phyloP scores from a whole-genome alignment of 2,113 vertebrate species.

The Pelmatolapia mariae region DNA sequence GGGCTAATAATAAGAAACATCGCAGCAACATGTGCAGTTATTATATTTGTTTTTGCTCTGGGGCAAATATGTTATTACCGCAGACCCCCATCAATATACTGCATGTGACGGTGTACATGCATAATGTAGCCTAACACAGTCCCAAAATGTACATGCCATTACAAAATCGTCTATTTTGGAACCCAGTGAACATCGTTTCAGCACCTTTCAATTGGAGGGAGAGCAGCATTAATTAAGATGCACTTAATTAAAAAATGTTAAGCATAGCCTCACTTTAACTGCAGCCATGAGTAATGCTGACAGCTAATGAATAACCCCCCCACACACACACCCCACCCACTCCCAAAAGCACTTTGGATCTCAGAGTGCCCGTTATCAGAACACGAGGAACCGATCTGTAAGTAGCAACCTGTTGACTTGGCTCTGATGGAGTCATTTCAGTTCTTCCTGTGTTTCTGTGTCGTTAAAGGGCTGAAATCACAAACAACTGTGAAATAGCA shows the following conservation, averaged over 20 bases:
- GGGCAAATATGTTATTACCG: slow-evolving; percentile 3
- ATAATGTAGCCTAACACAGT: background rate
- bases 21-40: background rate
- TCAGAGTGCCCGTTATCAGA: slow-evolving; percentile 2
- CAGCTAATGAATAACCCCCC: slow-evolving; percentile 22
- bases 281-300: slow-evolving; percentile 20
- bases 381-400: background rate
- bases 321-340: background rate
- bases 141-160: background rate
- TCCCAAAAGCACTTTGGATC: background rate
- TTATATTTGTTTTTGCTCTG: slow-evolving; percentile 6
- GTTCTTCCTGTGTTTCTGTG: background rate
- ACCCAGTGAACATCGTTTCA: background rate
- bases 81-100: background rate
- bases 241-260: slow-evolving; percentile 26
- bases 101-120: background rate
- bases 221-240: slow-evolving; percentile 33
- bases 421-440: background rate
- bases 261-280: slow-evolving; percentile 27
- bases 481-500: background rate
- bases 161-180: slow-evolving; percentile 5
- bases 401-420: slow-evolving; percentile 12
- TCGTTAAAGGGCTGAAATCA: background rate
- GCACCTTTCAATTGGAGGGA: background rate
- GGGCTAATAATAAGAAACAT: slow-evolving; percentile 13